Base-by-base conservation (phyloP, 2,113 vertebrate genomes). In the Nettapus auritus region DNA sequence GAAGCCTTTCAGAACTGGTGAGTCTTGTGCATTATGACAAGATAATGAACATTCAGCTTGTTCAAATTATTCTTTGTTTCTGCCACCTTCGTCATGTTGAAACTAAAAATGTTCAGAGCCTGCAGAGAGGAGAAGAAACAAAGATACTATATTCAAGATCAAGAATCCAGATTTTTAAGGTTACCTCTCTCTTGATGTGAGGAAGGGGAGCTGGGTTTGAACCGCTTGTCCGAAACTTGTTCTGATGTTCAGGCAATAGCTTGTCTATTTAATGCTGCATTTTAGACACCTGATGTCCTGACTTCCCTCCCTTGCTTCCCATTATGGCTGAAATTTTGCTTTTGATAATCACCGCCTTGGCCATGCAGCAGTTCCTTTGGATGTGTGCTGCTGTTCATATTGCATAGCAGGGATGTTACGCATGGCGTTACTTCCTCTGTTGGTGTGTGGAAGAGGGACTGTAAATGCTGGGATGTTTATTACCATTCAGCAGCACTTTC, bases 31-130 rank as follows among this genome's bases (percentile, higher is more conserved):
- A 60, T 95, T 93, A 78, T 95, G 96, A 96, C 95, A 97, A 94
- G 95, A 95, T 97, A 96, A 97, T 96, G 96, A 96, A 88, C 67
- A 71, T 95, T 67, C 77, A 91, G 60, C 91, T 78, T 91, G 42
- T 88, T 94, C 46, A 91, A 59, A 91, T 95, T 81, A 80, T 66
- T 94, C 67, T 81, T 94, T 96, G 93, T 96, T 95, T 91, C 82
- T 96, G 78, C 81, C 52, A 74, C 71, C 67, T 95, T 96, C 52
- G 63, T 87, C 46, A 5, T 71, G 11, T 71, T 94, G 93, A 86
- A 95, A 94, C 64, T 83, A 89, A 89, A 93, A 96, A 88, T 60
- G 53, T 93, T 94, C 89, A 78, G 89, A 88, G n/a, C 60, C 63
- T 88, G 56, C 56, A 86, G 52, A 82, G 48, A 52, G 40, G 42